phyloP scores from a whole-genome alignment of 2,797 vertebrate genomes.

The Sebastes baramenuke region DNA sequence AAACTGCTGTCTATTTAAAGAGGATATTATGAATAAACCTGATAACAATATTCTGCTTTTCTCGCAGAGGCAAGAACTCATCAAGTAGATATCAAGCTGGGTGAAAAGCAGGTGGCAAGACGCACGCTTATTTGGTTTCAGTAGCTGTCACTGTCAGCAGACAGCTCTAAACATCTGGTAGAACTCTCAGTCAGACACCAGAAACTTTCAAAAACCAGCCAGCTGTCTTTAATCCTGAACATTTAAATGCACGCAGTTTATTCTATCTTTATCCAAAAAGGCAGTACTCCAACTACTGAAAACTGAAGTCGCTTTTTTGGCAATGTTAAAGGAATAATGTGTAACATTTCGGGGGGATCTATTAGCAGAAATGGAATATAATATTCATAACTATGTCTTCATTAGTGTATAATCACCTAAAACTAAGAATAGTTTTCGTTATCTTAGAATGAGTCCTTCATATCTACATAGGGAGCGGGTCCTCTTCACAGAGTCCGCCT shows the following conservation, averaged over 20 bases:
- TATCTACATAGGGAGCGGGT: not conserved
- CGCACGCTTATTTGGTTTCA: not conserved
- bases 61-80: not conserved
- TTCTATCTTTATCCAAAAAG: not conserved
- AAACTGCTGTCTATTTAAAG: not conserved
- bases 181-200: not conserved
- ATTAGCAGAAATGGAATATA: too few species aligned
- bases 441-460: too few species aligned
- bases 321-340: not conserved
- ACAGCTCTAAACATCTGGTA: constrained; percentile 6
- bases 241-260: not conserved
- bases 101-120: not conserved
- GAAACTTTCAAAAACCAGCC: not conserved
- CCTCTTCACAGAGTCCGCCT: not conserved
- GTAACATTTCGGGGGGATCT: not conserved
- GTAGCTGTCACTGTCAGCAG: not conserved
- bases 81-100: not conserved
- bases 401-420: too few species aligned
- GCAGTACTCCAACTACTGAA: not conserved
- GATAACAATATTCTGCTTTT: not conserved
- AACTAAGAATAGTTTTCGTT: too few species aligned
- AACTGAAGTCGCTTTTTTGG: not conserved
- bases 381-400: too few species aligned
- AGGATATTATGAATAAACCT: not conserved
- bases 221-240: not conserved